Evolutionary conservation across 2,888 invertebrate genomes (phyloP).

Genomic region (Heliconius aoede): DNA sequence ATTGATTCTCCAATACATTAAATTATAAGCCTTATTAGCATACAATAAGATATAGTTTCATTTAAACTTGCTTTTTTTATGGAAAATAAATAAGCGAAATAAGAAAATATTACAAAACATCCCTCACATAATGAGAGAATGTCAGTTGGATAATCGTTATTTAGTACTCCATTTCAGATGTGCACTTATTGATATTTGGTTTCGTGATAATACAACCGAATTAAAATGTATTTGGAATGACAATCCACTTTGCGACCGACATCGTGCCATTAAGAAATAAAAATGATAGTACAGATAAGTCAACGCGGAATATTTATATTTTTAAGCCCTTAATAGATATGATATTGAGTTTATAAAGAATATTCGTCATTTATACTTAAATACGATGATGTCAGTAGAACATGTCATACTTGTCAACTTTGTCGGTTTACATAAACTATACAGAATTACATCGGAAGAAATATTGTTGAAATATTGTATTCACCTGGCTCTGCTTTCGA

Average conservation of each 20-base stretch:
- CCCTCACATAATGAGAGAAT: slow-evolving; percentile 2
- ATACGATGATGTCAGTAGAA: slow-evolving; percentile 41
- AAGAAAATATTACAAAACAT: not conserved
- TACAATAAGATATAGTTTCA: slow-evolving; percentile 22
- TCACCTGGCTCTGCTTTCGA: slow-evolving; percentile 60
- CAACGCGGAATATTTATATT: not conserved
- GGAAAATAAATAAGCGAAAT: not conserved
- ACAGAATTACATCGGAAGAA: slow-evolving; percentile 46
- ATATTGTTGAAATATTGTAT: slow-evolving; percentile 46
- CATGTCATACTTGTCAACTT: slow-evolving; percentile 47
- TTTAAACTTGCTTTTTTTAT: not conserved
- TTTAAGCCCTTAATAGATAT: not conserved
- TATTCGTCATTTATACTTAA: slow-evolving; percentile 25
- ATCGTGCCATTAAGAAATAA: not conserved
- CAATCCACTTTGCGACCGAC: not conserved
- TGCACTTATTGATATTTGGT: slow-evolving; percentile 64
- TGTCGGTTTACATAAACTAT: slow-evolving; percentile 59
- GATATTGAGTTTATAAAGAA: not conserved
- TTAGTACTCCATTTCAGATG: slow-evolving; percentile 32
- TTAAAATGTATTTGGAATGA: slow-evolving; percentile 43
- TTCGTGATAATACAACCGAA: slow-evolving; percentile 57
- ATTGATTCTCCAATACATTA: slow-evolving; percentile 7
- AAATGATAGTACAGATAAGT: not conserved
- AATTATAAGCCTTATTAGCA: slow-evolving; percentile 17
- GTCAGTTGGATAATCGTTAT: slow-evolving; percentile 23